Base-by-base conservation (phyloP, 2,113 vertebrate genomes). In the Ceratotherium simum region DNA sequence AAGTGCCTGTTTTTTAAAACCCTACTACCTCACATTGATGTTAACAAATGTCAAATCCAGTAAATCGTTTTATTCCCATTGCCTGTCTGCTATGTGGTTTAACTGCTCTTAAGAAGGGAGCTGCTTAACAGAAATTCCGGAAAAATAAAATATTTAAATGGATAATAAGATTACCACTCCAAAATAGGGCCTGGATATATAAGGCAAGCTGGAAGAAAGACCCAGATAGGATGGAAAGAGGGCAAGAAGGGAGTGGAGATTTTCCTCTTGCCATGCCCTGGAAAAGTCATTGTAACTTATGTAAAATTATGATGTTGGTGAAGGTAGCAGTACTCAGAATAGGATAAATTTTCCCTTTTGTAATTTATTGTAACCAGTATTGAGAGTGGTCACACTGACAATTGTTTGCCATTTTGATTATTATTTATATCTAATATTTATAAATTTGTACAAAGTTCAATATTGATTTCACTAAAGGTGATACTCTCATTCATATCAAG, bases 61-160 rank as follows among this genome's bases (percentile, higher is more conserved):
- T 8, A 85, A 94, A 82, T 72, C 87, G 70, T 78, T 94, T 93
- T 91, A 88, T 85, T 91, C 4, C 65, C 75, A 29, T 70, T 95
- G 56, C 18, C 18, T 95, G 27, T 27, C 67, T 72, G 36, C 51
- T 91, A 1, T 89, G 31, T 85, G 46, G 56, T 65, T 90, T 92
- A 46, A 70, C 42, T 90, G 94, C 75, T 92, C 23, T 91, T 90
- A 96, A 83, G 56, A 93, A 90, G 54, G 58, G 73, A 94, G 7
- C 54, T 64, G 60, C 25, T 93, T 82, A 85, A 27, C 56, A 89
- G 51, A 93, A 56, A 90, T 96, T 96, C 31, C 25, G 78, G 82
- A 85, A 95, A 97, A 97, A 82, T 62, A 83, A 95, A 96, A 81
- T 69, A 11, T 82, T 76, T 89, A 97, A 94, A 67, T 91, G 42